Evolutionary conservation across 1,140 invertebrate species (phyloP), one percentile per base, ranked within the genome.

Genomic region (Drosophila santomea): DNA sequence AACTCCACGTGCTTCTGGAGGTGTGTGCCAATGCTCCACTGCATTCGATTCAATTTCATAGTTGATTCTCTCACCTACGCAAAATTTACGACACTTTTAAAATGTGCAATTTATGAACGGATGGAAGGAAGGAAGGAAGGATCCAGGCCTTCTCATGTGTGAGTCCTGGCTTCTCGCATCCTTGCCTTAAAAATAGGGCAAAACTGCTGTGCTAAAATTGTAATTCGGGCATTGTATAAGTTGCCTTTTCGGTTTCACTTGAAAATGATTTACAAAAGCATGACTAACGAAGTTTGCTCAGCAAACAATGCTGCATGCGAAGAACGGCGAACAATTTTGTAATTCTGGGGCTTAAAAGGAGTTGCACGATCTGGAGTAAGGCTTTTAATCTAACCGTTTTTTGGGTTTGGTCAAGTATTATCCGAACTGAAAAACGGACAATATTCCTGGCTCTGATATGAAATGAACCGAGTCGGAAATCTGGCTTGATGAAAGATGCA

Each of bases 31-130:
- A 15, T 28, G 48, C 55, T 50, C 15, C 20, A 25, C 69, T 74
- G 67, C 78, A 73, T 77, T 64, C 72, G 47, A 85, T 85, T 73
- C 80, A 76, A 84, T 84, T 80, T 67, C 72, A 68, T 56, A 57
- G 63, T 54, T 64, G 62, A 63, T 50, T 60, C 61, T 79, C 47
- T 57, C 78, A 85, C 82, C 81, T 85, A 85, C 74, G 68, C 81
- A 81, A 74, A 86, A 85, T 85, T 85, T 85, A 85, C 82, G 81
- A 63, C 78, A 71, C 81, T 86, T 86, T 85, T 81, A 85, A 85
- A 85, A 85, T 86, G 78, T 81, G 78, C 78, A 85, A 86, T 85
- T 85, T 85, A 85, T 81, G 74, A 62, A 50, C 44, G 67, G 59
- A 38, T 39, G 39, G 43, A 56, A 28, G 41, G 28, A n/a, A 36